Evolutionary conservation across 1,140 invertebrate genomes (phyloP).

Genomic region (Heliothis virescens): DNA sequence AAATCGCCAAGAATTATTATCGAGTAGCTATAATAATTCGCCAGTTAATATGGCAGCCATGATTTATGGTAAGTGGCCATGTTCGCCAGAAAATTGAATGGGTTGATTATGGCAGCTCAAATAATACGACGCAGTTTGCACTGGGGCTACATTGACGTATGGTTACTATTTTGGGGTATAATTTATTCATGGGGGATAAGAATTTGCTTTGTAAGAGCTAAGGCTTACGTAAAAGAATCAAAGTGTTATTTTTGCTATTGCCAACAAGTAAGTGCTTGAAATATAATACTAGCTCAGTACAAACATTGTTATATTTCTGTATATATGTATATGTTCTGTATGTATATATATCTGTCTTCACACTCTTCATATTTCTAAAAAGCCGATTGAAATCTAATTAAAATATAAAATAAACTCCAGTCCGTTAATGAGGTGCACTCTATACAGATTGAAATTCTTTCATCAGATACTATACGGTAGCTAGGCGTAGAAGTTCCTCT

Average conservation of each 20-base stretch:
- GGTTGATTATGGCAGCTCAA: conserved; percentile 21
- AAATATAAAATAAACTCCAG: neutral
- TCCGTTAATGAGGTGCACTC: conserved; percentile 7
- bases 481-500: too few species aligned
- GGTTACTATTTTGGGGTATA: neutral
- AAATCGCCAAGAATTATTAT: conserved; percentile 24
- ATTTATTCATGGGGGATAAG: too few species aligned
- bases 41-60: conserved; percentile 17
- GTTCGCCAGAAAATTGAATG: conserved; percentile 38
- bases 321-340: too few species aligned
- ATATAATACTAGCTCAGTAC: too few species aligned
- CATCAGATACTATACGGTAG: neutral
- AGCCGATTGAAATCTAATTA: neutral
- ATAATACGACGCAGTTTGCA: conserved; percentile 13
- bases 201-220: too few species aligned
- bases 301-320: too few species aligned
- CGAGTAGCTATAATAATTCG: conserved; percentile 35
- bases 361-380: neutral
- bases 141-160: neutral
- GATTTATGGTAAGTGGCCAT: conserved; percentile 39
- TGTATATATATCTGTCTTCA: too few species aligned
- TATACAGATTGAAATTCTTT: conserved; percentile 12
- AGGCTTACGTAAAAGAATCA: too few species aligned
- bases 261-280: too few species aligned
- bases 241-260: too few species aligned